These are phyloP conservation scores for Himalopsyche anomala DNA, from an alignment of 2,888 invertebrate genomes.

Conservation along the genomic window DNA sequence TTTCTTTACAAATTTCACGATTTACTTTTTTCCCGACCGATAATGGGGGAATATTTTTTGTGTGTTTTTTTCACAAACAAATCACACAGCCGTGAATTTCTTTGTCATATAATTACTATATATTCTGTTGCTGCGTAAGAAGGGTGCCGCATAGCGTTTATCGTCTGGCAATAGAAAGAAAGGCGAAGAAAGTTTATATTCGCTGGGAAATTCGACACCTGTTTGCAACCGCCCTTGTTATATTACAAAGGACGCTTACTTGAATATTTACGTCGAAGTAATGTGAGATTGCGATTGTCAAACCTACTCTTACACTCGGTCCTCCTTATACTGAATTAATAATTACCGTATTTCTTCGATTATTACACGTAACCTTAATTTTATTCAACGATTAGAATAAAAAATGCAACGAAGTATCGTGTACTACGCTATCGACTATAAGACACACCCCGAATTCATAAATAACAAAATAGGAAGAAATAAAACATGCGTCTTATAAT, in stretches of 20 bases:
- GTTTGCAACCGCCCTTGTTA: slow-evolving; percentile 4
- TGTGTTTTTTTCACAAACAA: background rate
- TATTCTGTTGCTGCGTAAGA: background rate
- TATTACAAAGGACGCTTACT: slow-evolving; percentile 1
- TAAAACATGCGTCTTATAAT: no score
- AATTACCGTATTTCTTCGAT: no score
- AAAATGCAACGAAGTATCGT: no score
- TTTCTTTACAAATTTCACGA: no score
- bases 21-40: no score
- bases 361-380: no score
- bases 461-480: no score
- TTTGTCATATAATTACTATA: slow-evolving; percentile 4
- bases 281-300: background rate
- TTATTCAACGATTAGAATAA: no score
- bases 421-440: no score
- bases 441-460: no score
- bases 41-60: background rate
- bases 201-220: slow-evolving; percentile 26
- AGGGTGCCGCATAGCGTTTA: background rate
- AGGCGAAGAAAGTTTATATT: background rate
- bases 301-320: background rate
- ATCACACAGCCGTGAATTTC: background rate
- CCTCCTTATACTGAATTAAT: no score
- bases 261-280: slow-evolving; percentile 16
- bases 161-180: background rate